Base-by-base conservation (phyloP, 2,113 vertebrate genomes). In the Ginglymostoma cirratum region DNA sequence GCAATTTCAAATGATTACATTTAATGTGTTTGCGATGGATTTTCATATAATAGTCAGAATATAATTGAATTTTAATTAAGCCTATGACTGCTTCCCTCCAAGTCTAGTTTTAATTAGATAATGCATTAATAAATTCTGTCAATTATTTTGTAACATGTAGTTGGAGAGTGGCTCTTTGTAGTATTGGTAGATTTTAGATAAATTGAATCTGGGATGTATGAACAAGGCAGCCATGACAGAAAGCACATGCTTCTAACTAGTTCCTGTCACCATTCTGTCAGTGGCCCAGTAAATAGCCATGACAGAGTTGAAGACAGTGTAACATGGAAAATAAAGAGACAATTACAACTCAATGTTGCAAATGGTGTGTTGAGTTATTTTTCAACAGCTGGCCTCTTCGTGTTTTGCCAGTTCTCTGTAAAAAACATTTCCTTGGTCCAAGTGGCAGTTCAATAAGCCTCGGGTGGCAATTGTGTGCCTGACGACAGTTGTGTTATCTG, bases 31-130 rank as follows among this genome's bases (percentile, higher is more conserved):
- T 93, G 89, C 61, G 19, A 93, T 93, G 61, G 89, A 93, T n/a
- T 65, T 93, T 93, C 65, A 45, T 67, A 67, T 67, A 93, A 93
- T 93, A 93, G 89, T 67, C 66, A 23, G 61, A 93, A 93, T 66
- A 65, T 93, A 93, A 93, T 93, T 93, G 89, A 93, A 93, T 93
- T 93, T 92, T 93, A 93, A 93, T 93, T 93, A 93, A 93, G 30
- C 61, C 42, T 61, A 67, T 93, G 89, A 93, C 89, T 93, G 89
- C 89, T 92, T 66, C 34, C 34, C n/a, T 93, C 61, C 61, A 66
- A 93, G 89, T 66, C 61, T 93, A 65, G 15, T 93, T 93, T 93
- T 93, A 93, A 93, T 93, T 93, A 66, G 61, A 66, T 93, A 93
- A 67, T 65, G n/a, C 66, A 92, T 93, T 93, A 93, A 93, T 93